Conservation (phyloP, 2,113 vertebrate genomes). For the Philantomba maxwellii region DNA sequence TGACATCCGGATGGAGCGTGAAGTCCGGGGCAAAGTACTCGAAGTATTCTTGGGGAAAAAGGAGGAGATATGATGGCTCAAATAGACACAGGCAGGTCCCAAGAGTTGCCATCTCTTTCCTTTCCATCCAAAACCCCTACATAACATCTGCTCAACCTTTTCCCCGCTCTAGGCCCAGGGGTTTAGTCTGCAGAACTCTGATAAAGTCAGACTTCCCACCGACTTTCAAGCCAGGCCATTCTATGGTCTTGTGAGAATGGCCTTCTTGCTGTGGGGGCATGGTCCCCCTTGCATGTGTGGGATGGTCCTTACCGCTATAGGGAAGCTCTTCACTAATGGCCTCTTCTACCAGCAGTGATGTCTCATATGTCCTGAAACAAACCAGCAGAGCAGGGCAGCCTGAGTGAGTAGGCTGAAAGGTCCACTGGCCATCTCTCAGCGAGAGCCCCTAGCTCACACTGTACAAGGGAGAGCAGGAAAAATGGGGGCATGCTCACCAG, state of each 20-base stretch:
- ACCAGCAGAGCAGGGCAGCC: not conserved
- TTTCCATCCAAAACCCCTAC: not conserved
- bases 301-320: conserved; percentile 89
- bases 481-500: conserved; percentile 83
- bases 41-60: conserved; percentile 88
- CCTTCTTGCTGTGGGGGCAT: not conserved
- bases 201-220: not conserved
- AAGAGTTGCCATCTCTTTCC: not conserved
- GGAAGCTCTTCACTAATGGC: conserved; percentile 97
- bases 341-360: conserved; percentile 93
- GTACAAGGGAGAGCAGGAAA: not conserved
- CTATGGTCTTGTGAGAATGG: not conserved
- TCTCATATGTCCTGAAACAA: conserved; percentile 93
- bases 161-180: not conserved
- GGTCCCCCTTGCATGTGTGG: not conserved
- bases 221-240: conserved; percentile 7
- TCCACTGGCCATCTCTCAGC: not conserved
- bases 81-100: not conserved
- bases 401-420: not conserved
- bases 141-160: not conserved
- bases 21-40: conserved; percentile 99
- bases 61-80: not conserved
- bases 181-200: conserved; percentile 24
- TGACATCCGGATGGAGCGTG: conserved; percentile 97
- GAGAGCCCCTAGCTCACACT: not conserved